Evolutionary conservation across 1,140 invertebrate species (phyloP).

Genomic region (Drosophila elegans): DNA sequence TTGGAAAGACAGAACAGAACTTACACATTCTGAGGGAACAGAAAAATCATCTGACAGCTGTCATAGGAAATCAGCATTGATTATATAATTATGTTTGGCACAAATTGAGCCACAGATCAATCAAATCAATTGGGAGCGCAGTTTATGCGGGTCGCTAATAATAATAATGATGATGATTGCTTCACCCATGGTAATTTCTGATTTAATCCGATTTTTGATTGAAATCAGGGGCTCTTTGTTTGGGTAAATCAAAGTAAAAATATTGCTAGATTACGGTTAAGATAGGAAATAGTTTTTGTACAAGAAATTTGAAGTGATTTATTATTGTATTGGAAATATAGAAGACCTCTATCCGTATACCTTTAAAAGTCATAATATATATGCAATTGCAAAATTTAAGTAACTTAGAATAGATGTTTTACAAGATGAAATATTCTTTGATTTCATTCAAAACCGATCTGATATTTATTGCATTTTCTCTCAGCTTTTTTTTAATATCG

Average conservation of each 20-base stretch:
- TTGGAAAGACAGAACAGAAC: not conserved
- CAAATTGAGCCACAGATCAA: conserved; percentile 36
- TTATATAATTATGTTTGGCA: conserved; percentile 29
- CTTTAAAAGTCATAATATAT: too few species aligned
- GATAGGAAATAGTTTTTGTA: not conserved
- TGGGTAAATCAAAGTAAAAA: too few species aligned
- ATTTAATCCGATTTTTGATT: not conserved
- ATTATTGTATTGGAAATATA: not conserved
- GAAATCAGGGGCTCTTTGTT: too few species aligned
- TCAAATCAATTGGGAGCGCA: conserved; percentile 11
- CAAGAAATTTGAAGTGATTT: not conserved
- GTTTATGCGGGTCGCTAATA: conserved; percentile 25
- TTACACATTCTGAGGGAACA: not conserved
- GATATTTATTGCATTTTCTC: not conserved
- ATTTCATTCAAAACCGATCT: not conserved
- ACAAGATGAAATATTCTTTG: too few species aligned
- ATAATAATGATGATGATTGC: conserved; percentile 14
- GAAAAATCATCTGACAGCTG: conserved; percentile 53
- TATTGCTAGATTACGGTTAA: not conserved
- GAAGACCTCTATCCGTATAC: too few species aligned
- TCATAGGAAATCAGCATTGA: conserved; percentile 53
- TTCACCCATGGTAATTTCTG: not conserved
- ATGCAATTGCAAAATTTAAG: too few species aligned
- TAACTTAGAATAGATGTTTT: too few species aligned
- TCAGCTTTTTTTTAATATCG: not conserved